Conservation (phyloP, 2,113 vertebrate species). For the Eclectus roratus region DNA sequence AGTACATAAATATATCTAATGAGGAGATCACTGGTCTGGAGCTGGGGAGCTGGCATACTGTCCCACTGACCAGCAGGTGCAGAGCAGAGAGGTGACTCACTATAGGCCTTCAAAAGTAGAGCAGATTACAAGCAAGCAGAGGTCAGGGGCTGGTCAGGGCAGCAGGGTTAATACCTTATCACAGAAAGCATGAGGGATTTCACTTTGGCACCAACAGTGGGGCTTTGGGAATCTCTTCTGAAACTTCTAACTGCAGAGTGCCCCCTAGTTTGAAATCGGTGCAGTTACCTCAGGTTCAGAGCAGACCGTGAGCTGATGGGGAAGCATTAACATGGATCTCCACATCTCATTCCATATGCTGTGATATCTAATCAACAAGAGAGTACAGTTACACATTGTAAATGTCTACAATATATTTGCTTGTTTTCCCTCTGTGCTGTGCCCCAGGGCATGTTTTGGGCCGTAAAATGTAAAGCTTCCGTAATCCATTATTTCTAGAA, state of each 20-base stretch:
- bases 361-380: neutral
- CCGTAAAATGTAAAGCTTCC: neutral
- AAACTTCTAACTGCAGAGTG: slow-evolving; percentile 3
- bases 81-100: neutral
- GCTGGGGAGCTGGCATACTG: neutral
- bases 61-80: slow-evolving; percentile 19
- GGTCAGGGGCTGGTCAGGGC: slow-evolving; percentile 33
- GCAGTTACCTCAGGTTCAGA: neutral
- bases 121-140: neutral
- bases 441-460: neutral
- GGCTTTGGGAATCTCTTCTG: neutral
- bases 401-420: neutral
- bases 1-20: neutral
- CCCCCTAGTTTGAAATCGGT: neutral
- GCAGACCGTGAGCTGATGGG: neutral
- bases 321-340: neutral
- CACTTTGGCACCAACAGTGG: neutral
- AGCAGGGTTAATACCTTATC: slow-evolving; percentile 18
- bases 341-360: accelerated
- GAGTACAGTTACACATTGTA: neutral
- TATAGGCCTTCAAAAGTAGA: neutral
- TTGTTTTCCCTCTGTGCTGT: neutral
- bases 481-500: neutral
- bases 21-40: neutral
- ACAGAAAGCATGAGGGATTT: neutral